These are phyloP conservation scores for Corynorhinus townsendii DNA, from an alignment of 2,113 vertebrate species.

Conservation along the genomic window DNA sequence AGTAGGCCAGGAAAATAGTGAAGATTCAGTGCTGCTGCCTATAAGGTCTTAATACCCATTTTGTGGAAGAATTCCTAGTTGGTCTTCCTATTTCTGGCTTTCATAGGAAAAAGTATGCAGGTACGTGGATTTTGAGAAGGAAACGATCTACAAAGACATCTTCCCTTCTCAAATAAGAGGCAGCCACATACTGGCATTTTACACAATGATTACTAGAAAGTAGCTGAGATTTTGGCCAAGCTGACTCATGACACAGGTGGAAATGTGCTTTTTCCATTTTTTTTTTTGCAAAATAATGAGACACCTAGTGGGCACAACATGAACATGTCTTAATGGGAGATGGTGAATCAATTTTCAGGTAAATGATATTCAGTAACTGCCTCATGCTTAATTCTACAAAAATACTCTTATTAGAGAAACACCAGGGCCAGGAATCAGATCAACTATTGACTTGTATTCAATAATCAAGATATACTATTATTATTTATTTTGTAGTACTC, in stretches of 20 bases:
- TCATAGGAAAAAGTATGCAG: not conserved
- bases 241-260: not conserved
- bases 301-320: slow-evolving; percentile 75
- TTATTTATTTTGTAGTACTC: not conserved
- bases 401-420: not conserved
- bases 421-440: not conserved
- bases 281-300: slow-evolving; percentile 74
- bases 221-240: not conserved
- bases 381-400: slow-evolving; percentile 4
- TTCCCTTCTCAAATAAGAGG: not conserved
- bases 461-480: not conserved
- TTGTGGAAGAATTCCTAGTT: not conserved
- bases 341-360: not conserved
- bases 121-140: not conserved
- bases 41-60: not conserved
- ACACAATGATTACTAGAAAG: not conserved
- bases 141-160: not conserved
- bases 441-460: not conserved
- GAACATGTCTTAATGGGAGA: slow-evolving; percentile 50
- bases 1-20: not conserved
- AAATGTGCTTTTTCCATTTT: slow-evolving; percentile 25
- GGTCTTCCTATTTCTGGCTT: not conserved
- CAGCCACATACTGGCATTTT: not conserved
- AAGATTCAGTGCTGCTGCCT: not conserved
- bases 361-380: slow-evolving; percentile 3